Conservation (phyloP, 2,888 invertebrate species). For the Eilema griseolum region DNA sequence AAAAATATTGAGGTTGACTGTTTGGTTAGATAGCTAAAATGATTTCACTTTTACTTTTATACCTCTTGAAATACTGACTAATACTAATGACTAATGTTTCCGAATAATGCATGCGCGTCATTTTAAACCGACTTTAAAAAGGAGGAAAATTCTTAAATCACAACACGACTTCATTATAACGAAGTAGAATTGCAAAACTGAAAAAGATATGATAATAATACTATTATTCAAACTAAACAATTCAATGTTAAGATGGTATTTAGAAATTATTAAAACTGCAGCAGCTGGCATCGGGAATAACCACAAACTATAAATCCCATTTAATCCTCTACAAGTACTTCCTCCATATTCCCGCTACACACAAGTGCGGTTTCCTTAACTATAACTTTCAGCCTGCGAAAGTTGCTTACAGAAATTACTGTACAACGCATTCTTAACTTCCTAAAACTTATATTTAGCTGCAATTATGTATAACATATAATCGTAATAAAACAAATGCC, state of each 20-base stretch:
- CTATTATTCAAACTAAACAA: background rate
- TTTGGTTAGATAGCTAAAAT: too few species aligned
- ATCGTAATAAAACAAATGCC: background rate
- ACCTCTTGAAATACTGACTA: too few species aligned
- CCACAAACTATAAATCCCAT: background rate
- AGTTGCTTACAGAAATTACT: background rate
- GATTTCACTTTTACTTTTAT: too few species aligned
- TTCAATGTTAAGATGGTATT: background rate
- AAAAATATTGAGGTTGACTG: too few species aligned
- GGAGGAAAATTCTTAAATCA: too few species aligned
- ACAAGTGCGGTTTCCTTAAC: background rate
- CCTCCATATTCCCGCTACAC: background rate
- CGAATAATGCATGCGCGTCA: too few species aligned
- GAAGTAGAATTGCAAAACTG: background rate
- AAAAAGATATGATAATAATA: background rate
- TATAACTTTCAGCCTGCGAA: background rate
- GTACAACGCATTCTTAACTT: background rate
- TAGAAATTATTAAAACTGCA: background rate
- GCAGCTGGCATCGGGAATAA: background rate
- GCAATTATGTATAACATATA: background rate
- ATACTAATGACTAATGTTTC: too few species aligned
- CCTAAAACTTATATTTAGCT: background rate
- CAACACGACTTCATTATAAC: too few species aligned
- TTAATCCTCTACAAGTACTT: background rate
- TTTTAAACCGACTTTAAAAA: too few species aligned